Evolutionary conservation across 1,140 invertebrate species (phyloP), one percentile per base, ranked within the genome.

Genomic region (Luehdorfia chinensis): DNA sequence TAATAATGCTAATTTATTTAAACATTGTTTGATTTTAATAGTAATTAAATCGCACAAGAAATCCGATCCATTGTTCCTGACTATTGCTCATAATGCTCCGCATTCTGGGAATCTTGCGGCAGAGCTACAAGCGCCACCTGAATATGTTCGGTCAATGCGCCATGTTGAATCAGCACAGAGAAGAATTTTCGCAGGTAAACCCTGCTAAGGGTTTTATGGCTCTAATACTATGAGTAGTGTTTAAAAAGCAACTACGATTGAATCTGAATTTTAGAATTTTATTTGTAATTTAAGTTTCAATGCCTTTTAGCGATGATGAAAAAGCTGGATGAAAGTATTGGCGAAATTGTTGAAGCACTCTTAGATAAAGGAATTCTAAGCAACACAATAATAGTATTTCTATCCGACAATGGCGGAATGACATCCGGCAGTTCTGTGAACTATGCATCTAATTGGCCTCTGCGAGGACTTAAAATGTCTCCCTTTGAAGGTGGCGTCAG

Each of bases 401-500:
- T 93, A 64, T 90, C 92, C 2, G 94, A 96, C 59, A 96, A 96
- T 74, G 95, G 95, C 0, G 95, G 93, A 0, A 91, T 94, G 9
- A 93, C 94, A 0, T 74, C 88, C 25, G 93, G 91, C 8, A 85
- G 90, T 44, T 91, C 93, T 57, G 77, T 84, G 4, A 97, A 97
- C 78, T 90, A 90, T 21, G 96, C 94, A 6, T 96, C 94, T 14
- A 98, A 98, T 87, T 96, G 91, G 88, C 96, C 96, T 25, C 84
- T 97, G 0, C 90, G 94, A 83, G 95, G 95, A 8, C 32, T 89
- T 48, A 97, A 98, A 87, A 90, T 91, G 47, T 92, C 92, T n/a
- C 88, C 94, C 0, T 97, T 93, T 91, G 96, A 98, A 85, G 96
- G 96, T 8, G 96, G 93, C 1, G 89, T 94, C 0, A 88, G 95